Evolutionary conservation across 2,888 invertebrate species (phyloP), one percentile per base, ranked within the genome.

Genomic region (Callyntrura sp.): DNA sequence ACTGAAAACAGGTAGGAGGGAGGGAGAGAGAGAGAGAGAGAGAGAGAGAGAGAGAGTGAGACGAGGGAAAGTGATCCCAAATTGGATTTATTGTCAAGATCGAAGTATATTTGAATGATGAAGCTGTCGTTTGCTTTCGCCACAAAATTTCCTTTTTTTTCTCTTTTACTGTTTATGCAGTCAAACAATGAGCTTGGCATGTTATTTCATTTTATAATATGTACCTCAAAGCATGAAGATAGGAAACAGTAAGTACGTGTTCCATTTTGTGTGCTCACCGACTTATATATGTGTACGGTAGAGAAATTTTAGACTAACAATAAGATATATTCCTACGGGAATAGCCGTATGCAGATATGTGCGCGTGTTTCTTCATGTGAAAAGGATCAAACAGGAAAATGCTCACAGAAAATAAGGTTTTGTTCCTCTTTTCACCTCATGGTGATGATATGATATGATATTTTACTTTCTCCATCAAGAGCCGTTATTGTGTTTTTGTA

Each of bases 31-130:
- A 35, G 6, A 35, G 3, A 6, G 2, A 35, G 35, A 35, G 35
- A 35, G 57, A 57, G 11, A n/a, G n/a, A n/a, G n/a, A n/a, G 5
- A 43, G n/a, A 43, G 1, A 28, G 70, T 51, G 23, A 35, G 55
- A 73, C 14, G 25, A 73, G 79, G 51, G 62, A 86, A 86, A 86
- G 78, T 86, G 78, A 78, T 86, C 78, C 60, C 68, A 86, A 86
- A 79, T 86, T 86, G 86, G 86, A 86, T 86, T 86, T 86, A 86
- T 86, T 86, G 86, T 76, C 35, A 48, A 76, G 76, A 85, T 85
- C 85, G 85, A 85, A 85, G 76, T 60, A 60, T 76, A 76, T 84
- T 85, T 73, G 85, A 85, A 62, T 85, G 85, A 85, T 85, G 85
- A 85, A 79, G 76, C 85, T 85, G 76, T 79, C 86, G 78, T 51